Base-by-base conservation (phyloP, 2,797 vertebrate species). In the Otolemur crassicaudatus region DNA sequence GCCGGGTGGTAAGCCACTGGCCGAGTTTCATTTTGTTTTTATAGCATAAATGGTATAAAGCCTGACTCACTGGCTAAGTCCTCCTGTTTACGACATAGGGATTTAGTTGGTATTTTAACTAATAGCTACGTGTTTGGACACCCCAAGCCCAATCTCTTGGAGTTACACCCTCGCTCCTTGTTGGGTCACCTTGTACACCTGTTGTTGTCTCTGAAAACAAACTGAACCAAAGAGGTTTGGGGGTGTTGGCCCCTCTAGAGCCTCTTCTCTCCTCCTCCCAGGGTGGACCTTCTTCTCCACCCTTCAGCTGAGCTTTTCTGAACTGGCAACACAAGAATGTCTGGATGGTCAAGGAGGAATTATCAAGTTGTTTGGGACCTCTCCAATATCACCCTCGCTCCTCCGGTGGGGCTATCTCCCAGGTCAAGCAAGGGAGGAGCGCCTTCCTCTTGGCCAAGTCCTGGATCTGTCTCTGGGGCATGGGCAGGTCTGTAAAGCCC, bases 121-220 rank as follows among this genome's bases (percentile, higher is more conserved):
- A 98, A 98, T 97, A 98, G 97, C 96, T 98, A 98, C 96, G 56
- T 98, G 98, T 98, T 98, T 98, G 97, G 98, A 91, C 98, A 98
- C 94, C 97, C 97, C 94, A 97, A 98, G 91, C 90, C 96, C 94
- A 96, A 72, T 90, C 97, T 97, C 95, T 93, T 97, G 37, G 97
- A 94, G 94, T 98, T 98, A 98, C 98, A 97, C 98, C 98, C 98
- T 98, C 96, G 97, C 97, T 98, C 69, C 94, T 98, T 97, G 82
- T 98, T 98, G 98, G 98, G 97, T 98, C 97, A 97, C 95, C 94
- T 97, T 80, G 58, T 97, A 96, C 96, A 95, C 94, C 96, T 97
- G 96, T 94, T 96, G 96, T 72, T 98, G 94, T 96, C 87, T 98
- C 97, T 98, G 94, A 97, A 98, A 98, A 97, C 92, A 98, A 95